phyloP scores from a whole-genome alignment of 2,113 vertebrate species.

The Menidia beryllina region DNA sequence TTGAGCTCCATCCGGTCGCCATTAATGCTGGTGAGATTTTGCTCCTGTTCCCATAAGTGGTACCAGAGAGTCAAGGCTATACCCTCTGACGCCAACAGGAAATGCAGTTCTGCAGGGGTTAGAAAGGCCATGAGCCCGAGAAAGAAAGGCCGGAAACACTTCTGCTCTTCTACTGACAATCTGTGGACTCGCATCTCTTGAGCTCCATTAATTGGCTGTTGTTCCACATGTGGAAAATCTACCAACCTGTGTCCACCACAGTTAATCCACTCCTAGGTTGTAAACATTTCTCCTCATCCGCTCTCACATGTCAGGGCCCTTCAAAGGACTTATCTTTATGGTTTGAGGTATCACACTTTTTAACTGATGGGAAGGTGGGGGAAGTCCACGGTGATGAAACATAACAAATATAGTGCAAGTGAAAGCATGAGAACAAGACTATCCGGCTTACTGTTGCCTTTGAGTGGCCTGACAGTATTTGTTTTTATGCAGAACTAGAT shows the following conservation, averaged over 20 bases:
- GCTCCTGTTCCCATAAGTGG: constrained; percentile 14
- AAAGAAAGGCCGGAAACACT: constrained; percentile 6
- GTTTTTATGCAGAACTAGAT: neutral
- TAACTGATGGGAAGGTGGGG: neutral
- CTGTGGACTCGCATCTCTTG: neutral
- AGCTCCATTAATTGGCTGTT: neutral
- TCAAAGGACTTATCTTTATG: neutral
- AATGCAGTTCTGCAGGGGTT: constrained; percentile 59
- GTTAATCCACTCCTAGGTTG: neutral
- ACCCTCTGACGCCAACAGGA: constrained; percentile 57
- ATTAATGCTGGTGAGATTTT: constrained; percentile 22
- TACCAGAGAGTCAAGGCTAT: constrained; percentile 21
- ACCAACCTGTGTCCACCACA: neutral
- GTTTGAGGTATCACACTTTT: neutral
- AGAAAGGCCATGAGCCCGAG: constrained; percentile 50
- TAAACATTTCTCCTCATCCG: constrained; percentile 11
- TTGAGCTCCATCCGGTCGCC: constrained; percentile 3
- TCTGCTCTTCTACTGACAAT: constrained; percentile 1
- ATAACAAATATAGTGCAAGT: neutral
- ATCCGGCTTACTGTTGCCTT: constrained; percentile 6
- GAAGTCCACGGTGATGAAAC: neutral
- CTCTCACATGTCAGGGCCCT: neutral
- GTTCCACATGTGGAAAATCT: neutral
- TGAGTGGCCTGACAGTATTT: neutral
- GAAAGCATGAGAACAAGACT: neutral